Evolutionary conservation across 2,888 invertebrate species (phyloP), one percentile per base, ranked within the genome.

Genomic region (Eristalis tenax): DNA sequence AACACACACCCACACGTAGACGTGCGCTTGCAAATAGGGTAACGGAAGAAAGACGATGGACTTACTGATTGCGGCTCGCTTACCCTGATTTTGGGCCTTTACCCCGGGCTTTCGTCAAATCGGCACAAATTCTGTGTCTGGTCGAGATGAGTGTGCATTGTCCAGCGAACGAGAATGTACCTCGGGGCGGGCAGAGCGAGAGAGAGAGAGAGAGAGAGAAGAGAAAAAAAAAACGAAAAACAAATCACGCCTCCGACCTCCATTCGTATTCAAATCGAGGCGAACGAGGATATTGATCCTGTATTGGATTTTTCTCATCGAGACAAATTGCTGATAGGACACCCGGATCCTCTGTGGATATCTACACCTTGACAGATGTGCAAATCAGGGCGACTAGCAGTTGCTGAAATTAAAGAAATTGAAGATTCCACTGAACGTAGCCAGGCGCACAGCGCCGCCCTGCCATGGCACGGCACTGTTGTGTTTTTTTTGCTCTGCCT

Each of bases 311-410:
- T 59, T 71, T 26, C 57, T 50, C 50, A 8, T 50, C 32, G n/a
- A 73, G 84, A 69, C 78, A 86, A 86, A 86, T 83, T 83, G 70
- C 83, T 78, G 86, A 87, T 79, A 68, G 87, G 83, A 75, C 79
- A 75, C 50, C 50, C 68, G 28, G 35, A 75, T 73, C 64, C 59
- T 23, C 22, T 56, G 43, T 65, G 61, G 71, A 76, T 66, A 70
- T 35, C 38, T 70, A 73, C 87, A 79, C 83, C 76, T 83, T 80
- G 80, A 83, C 68, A 61, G 68, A 65, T 79, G 66, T 76, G 57
- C 23, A 65, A 73, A 76, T 73, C 56, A 50, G 57, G 61, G 65
- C 64, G 35, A 64, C 35, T 28, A 28, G 64, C 22, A 57, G 63
- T 35, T 73, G 63, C 18, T 64, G 11, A 82, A 77, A 78, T 82